A percentile compares a stretch with the other conserved stretches of the same genome.
phyloP scores from a whole-genome alignment of 1,140 invertebrate genomes.

The Luehdorfia chinensis region DNA sequence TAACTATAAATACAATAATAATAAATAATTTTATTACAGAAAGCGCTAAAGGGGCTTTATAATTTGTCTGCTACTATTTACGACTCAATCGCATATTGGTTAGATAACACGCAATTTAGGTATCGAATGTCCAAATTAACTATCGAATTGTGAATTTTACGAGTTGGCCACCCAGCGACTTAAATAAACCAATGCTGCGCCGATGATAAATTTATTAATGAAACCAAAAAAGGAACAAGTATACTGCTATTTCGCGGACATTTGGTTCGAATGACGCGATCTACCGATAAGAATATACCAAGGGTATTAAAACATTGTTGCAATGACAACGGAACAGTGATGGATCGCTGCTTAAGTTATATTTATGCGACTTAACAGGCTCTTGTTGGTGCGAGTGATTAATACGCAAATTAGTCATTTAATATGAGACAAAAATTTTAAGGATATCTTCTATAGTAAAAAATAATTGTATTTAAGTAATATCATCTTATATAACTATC shows the following conservation, averaged over 20 bases:
- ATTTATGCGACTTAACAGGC: constrained; percentile 7
- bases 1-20: too few relatives aligned
- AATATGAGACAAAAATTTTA: neutral
- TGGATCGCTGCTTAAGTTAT: constrained; percentile 6
- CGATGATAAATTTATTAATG: constrained; percentile 11
- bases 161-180: constrained; percentile 6
- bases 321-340: constrained; percentile 2
- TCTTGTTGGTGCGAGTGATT: neutral
- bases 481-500: too few relatives aligned
- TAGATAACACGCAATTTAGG: constrained; percentile 1
- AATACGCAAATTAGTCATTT: constrained; percentile 4
- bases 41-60: constrained; percentile 2
- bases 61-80: constrained; percentile 10
- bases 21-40: constrained; percentile 7
- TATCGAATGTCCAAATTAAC: constrained; percentile 1
- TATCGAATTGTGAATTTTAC: constrained; percentile 13
- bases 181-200: neutral
- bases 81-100: constrained; percentile 5
- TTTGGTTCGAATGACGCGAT: constrained; percentile 10
- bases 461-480: too few relatives aligned
- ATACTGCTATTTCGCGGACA: constrained; percentile 9
- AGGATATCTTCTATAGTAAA: too few relatives aligned
- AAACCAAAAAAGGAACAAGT: constrained; percentile 9
- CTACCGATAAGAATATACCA: constrained; percentile 1
- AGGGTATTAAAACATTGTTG: neutral